Conservation (phyloP, 2,797 vertebrate species). For the Pipistrellus pipistrellus region DNA sequence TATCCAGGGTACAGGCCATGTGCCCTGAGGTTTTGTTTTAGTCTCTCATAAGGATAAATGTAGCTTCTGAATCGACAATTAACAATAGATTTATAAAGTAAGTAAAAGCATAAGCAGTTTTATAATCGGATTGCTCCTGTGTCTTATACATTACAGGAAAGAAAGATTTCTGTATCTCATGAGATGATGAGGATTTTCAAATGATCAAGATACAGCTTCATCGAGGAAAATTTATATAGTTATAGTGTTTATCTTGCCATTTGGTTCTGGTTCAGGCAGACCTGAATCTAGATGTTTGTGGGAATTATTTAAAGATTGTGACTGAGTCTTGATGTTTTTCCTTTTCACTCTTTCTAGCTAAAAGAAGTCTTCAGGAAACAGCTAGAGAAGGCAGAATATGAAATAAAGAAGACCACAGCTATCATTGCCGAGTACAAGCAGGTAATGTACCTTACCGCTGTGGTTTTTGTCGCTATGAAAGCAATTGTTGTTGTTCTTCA, state of each 20-base stretch:
- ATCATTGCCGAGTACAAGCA: slow-evolving; percentile 99
- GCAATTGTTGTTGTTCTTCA: background rate
- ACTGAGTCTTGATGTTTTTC: slow-evolving; percentile 49
- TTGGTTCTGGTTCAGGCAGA: background rate
- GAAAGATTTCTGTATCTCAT: background rate
- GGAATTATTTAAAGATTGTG: slow-evolving; percentile 19
- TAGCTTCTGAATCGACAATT: background rate
- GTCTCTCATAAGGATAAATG: background rate
- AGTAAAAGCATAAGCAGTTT: background rate
- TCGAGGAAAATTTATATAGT: background rate
- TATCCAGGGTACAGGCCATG: background rate
- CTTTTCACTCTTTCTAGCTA: slow-evolving; percentile 88
- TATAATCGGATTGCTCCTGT: background rate
- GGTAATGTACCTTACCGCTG: slow-evolving; percentile 88
- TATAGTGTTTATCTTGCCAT: background rate
- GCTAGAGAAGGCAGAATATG: slow-evolving; percentile 97
- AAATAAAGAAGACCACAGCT: slow-evolving; percentile 98
- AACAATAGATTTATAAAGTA: background rate
- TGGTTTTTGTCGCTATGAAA: background rate
- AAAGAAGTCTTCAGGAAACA: slow-evolving; percentile 99
- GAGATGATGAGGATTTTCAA: background rate
- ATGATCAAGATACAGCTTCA: background rate
- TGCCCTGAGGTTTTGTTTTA: background rate
- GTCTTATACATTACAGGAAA: background rate
- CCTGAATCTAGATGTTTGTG: background rate